phyloP scores from a whole-genome alignment of 2,888 invertebrate genomes.

The Sericinus montela region DNA sequence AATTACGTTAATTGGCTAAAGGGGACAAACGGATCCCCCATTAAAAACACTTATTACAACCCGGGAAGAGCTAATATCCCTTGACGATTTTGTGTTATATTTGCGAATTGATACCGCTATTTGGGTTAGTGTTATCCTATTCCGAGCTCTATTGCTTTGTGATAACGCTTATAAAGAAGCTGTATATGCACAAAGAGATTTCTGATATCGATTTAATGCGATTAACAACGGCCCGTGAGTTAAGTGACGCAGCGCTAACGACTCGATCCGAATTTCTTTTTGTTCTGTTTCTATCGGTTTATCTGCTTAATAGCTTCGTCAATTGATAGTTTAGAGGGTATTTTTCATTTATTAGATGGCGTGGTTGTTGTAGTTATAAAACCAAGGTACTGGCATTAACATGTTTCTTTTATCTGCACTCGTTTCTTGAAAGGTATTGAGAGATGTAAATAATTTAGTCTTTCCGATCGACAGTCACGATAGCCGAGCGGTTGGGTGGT shows the following conservation, averaged over 20 bases:
- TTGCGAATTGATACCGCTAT: constrained; percentile 47
- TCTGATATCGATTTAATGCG: constrained; percentile 66
- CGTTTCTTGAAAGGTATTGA: no score
- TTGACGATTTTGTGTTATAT: constrained; percentile 40
- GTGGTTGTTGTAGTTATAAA: no score
- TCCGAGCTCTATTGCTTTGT: constrained; percentile 3
- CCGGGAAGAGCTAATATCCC: constrained; percentile 37
- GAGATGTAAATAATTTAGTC: no score
- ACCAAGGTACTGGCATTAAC: no score
- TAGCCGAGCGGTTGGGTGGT: no score
- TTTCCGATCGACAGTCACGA: no score
- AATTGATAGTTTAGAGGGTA: constrained; percentile 9
- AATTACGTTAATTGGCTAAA: constrained; percentile 73
- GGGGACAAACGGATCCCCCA: constrained; percentile 41
- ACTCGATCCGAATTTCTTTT: constrained; percentile 50
- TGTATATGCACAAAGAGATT: constrained; percentile 57
- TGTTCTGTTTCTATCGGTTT: constrained; percentile 31
- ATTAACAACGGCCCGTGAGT: constrained; percentile 60
- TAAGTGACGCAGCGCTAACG: constrained; percentile 73
- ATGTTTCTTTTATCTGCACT: no score
- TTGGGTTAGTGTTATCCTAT: neutral
- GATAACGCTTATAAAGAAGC: constrained; percentile 3
- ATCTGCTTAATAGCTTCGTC: constrained; percentile 28
- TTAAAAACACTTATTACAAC: constrained; percentile 27
- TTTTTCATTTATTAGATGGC: neutral